Evolutionary conservation across 1,140 invertebrate species (phyloP).

Genomic region (Pseudomyrmex dendroicus): DNA sequence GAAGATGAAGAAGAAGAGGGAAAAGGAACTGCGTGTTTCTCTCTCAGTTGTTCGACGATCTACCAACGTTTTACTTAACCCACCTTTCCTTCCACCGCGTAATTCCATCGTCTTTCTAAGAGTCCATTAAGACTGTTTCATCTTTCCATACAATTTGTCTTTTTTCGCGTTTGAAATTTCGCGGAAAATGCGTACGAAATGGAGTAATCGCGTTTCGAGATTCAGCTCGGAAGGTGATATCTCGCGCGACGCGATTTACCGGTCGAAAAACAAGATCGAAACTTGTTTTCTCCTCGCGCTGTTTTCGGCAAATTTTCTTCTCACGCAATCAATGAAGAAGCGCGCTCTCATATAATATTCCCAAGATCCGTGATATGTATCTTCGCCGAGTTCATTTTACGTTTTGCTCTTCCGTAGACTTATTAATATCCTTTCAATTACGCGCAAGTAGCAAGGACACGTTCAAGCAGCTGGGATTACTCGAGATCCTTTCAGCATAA

Average conservation of each 20-base stretch:
- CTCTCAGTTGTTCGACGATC: background rate
- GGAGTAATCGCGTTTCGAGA: conserved; percentile 54
- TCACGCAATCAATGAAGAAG: background rate
- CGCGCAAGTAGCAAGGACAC: conserved; percentile 2
- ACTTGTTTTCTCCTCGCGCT: background rate
- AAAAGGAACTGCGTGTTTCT: background rate
- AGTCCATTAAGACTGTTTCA: conserved; percentile 71
- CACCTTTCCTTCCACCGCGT: conserved; percentile 35
- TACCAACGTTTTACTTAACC: conserved; percentile 47
- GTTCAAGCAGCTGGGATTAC: conserved; percentile 38
- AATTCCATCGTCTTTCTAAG: conserved; percentile 60
- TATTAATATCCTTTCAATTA: conserved; percentile 56
- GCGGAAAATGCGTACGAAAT: conserved; percentile 29
- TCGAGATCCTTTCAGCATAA: conserved; percentile 37
- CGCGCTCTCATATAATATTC: conserved; percentile 45
- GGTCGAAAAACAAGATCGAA: background rate
- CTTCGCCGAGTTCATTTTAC: conserved; percentile 59
- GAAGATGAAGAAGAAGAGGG: background rate
- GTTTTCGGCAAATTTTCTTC: conserved; percentile 29
- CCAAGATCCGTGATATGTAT: conserved; percentile 59
- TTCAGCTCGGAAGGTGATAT: background rate
- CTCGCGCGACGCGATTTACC: background rate
- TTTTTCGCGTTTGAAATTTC: conserved; percentile 52
- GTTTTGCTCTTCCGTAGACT: conserved; percentile 44
- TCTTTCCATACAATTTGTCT: conserved; percentile 75